Conservation (phyloP, 1,140 invertebrate genomes). For the Tribolium castaneum region DNA sequence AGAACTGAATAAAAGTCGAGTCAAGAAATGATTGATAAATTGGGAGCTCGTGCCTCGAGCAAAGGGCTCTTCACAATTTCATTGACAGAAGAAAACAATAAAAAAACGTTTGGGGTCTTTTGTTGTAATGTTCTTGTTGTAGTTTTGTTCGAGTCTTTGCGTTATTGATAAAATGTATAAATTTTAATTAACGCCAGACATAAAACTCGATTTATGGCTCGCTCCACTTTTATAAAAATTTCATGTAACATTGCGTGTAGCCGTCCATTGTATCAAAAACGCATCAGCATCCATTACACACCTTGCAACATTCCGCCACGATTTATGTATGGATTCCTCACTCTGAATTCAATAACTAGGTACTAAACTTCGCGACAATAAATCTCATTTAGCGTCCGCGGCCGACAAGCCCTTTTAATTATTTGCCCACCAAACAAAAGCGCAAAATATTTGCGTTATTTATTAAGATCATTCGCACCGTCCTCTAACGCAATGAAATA, state of each 20-base stretch:
- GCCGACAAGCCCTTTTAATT: not conserved
- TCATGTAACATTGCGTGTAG: not conserved
- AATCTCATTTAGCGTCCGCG: not conserved
- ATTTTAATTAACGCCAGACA: no score
- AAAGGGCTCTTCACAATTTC: no score
- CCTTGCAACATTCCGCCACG: not conserved
- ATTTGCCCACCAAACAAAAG: not conserved
- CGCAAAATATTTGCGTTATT: not conserved
- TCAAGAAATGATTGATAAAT: no score
- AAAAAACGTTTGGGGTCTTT: no score
- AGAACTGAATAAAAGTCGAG: no score
- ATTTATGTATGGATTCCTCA: not conserved
- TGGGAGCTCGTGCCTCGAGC: no score
- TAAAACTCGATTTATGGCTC: no score
- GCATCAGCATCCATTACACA: not conserved
- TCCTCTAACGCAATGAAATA: constrained; percentile 46
- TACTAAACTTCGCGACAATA: not conserved
- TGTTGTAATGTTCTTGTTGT: no score
- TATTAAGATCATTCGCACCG: not conserved
- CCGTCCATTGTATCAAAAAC: not conserved
- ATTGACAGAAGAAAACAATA: no score
- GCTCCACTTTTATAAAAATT: no score
- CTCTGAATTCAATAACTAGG: not conserved
- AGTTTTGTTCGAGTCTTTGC: no score
- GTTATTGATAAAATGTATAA: no score